Conservation (phyloP, 1,140 invertebrate genomes). For the Zaprionus inermis region DNA sequence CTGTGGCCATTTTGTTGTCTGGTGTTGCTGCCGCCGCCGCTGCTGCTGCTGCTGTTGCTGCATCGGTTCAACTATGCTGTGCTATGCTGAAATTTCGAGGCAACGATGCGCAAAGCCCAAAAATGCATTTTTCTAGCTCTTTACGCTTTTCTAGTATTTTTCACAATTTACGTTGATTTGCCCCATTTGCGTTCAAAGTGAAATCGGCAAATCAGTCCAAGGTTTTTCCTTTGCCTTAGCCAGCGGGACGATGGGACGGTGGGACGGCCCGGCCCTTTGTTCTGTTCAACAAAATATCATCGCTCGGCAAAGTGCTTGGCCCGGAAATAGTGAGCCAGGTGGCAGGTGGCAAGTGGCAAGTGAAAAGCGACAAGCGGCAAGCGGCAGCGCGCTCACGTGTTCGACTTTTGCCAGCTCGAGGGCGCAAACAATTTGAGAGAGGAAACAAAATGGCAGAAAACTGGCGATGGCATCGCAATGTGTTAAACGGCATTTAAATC, state of each 20-base stretch:
- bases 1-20: neutral
- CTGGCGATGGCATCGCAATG: slow-evolving; percentile 5
- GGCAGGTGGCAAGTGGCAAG: neutral
- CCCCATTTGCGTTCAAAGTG: slow-evolving; percentile 2
- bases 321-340: slow-evolving; percentile 3
- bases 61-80: neutral
- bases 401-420: slow-evolving; percentile 3
- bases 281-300: slow-evolving; percentile 4
- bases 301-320: slow-evolving; percentile 2
- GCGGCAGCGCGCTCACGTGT: slow-evolving; percentile 3
- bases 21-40: neutral
- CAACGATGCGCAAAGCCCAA: slow-evolving; percentile 4
- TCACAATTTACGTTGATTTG: slow-evolving; percentile 3
- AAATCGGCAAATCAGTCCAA: slow-evolving; percentile 6
- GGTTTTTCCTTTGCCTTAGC: slow-evolving; percentile 1
- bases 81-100: neutral
- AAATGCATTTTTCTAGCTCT: neutral
- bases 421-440: slow-evolving; percentile 6
- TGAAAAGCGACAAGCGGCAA: neutral
- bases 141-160: slow-evolving; percentile 1
- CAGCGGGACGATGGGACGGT: neutral
- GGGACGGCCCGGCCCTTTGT: neutral
- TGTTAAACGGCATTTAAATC: slow-evolving; percentile 6
- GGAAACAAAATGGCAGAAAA: slow-evolving; percentile 7
- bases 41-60: neutral